phyloP scores from a whole-genome alignment of 2,797 vertebrate species.

The Coranthus polyacanthus region DNA sequence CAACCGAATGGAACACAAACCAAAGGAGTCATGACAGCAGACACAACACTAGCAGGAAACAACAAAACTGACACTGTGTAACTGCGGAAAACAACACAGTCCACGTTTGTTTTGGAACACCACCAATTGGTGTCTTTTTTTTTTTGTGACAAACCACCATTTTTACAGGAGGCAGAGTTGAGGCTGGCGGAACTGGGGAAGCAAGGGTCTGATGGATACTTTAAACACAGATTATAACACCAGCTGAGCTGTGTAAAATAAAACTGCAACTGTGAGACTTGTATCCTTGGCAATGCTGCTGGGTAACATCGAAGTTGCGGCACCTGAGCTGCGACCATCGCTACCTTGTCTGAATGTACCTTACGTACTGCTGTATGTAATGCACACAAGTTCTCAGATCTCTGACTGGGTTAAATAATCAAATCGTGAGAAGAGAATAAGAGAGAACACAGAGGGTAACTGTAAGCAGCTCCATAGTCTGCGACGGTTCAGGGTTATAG shows the following conservation, averaged over 20 bases:
- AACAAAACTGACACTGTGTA: background rate
- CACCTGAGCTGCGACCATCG: constrained; percentile 22
- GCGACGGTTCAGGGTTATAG: constrained; percentile 53
- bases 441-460: constrained; percentile 35
- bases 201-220: background rate
- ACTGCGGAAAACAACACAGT: too few species aligned
- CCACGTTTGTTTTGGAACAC: constrained; percentile 3
- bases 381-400: constrained; percentile 45
- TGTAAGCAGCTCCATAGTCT: constrained; percentile 43
- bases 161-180: constrained; percentile 1
- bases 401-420: too few species aligned
- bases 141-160: background rate
- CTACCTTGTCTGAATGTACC: constrained; percentile 26
- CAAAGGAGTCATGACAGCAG: background rate
- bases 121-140: background rate
- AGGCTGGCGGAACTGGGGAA: background rate
- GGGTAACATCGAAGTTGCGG: constrained; percentile 7
- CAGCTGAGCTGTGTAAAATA: constrained; percentile 7
- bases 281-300: constrained; percentile 4
- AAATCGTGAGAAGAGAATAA: constrained; percentile 13
- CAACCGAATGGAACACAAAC: background rate
- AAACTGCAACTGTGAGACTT: constrained; percentile 8
- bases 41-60: background rate
- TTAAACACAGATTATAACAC: constrained; percentile 18
- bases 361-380: constrained; percentile 33